Evolutionary conservation across 1,140 invertebrate genomes (phyloP).

Genomic region (Cardiocondyla obscurior): DNA sequence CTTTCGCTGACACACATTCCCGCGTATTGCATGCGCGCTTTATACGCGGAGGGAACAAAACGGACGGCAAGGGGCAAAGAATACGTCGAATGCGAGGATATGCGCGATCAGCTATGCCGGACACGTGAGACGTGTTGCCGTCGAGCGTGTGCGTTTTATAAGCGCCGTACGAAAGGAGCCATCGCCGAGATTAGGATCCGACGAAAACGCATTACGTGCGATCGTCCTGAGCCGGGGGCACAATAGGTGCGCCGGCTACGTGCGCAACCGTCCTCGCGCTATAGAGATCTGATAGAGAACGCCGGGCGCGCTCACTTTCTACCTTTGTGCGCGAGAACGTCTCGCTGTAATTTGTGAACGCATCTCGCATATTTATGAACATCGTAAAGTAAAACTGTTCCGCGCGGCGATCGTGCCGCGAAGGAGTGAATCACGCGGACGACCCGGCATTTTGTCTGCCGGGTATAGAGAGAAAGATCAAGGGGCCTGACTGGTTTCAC

Average conservation of each 20-base stretch:
- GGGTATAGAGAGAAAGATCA: not conserved
- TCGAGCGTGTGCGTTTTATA: conserved; percentile 42
- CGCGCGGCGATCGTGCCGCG: conserved; percentile 15
- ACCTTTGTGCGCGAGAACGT: conserved; percentile 41
- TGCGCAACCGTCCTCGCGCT: conserved; percentile 33
- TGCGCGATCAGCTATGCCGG: conserved; percentile 46
- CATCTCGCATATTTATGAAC: conserved; percentile 49
- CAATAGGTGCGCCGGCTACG: conserved; percentile 31
- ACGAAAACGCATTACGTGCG: conserved; percentile 51
- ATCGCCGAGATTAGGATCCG: conserved; percentile 54
- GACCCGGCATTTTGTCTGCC: not conserved
- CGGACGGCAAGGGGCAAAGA: not conserved
- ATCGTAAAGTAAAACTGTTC: conserved; percentile 37
- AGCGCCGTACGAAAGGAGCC: conserved; percentile 50
- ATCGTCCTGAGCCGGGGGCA: conserved; percentile 36
- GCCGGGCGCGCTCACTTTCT: conserved; percentile 48
- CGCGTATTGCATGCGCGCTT: not conserved
- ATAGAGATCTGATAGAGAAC: conserved; percentile 33
- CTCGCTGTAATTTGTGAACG: conserved; percentile 53
- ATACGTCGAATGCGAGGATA: conserved; percentile 28
- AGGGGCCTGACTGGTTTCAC: not conserved
- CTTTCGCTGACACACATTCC: conserved; percentile 49
- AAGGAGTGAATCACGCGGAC: conserved; percentile 10
- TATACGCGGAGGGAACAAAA: conserved; percentile 26
- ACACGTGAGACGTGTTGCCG: conserved; percentile 52